These are phyloP conservation scores for Jaculus jaculus DNA, from an alignment of 2,113 vertebrate genomes.

Conservation along the genomic window DNA sequence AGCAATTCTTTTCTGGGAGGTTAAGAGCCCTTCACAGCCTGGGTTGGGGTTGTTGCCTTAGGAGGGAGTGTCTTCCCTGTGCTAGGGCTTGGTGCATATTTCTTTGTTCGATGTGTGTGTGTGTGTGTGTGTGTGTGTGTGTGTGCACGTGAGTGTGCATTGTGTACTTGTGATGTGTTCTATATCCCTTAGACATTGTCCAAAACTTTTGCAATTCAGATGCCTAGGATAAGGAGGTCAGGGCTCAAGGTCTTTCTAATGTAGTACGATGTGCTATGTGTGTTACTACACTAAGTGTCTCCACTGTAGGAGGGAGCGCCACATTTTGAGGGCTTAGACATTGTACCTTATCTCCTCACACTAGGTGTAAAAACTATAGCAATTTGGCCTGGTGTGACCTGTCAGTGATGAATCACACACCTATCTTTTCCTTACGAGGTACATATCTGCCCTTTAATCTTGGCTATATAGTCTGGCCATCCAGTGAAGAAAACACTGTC, in stretches of 20 bases:
- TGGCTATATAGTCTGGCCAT: not conserved
- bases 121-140: no score
- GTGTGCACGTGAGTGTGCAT: no score
- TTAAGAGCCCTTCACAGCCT: not conserved
- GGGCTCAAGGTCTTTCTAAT: not conserved
- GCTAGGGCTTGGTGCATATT: no score
- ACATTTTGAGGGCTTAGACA: not conserved
- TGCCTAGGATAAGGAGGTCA: rapidly evolving
- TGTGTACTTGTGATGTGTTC: no score
- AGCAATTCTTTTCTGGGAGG: not conserved
- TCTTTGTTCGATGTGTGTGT: not conserved
- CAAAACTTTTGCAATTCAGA: not conserved
- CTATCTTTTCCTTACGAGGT: not conserved
- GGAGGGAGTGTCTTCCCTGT: not conserved
- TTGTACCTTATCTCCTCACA: not conserved
- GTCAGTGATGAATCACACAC: not conserved
- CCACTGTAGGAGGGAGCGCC: no score
- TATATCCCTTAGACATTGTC: not conserved
- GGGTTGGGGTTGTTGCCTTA: not conserved
- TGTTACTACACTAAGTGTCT: not conserved
- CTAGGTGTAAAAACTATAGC: not conserved
- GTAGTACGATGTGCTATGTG: rapidly evolving
- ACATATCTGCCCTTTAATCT: not conserved
- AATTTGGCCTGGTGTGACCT: not conserved
- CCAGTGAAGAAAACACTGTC: not conserved